These are phyloP conservation scores for Petrocephalus sullivani DNA, from an alignment of 2,797 vertebrate genomes.

Conservation along the genomic window DNA sequence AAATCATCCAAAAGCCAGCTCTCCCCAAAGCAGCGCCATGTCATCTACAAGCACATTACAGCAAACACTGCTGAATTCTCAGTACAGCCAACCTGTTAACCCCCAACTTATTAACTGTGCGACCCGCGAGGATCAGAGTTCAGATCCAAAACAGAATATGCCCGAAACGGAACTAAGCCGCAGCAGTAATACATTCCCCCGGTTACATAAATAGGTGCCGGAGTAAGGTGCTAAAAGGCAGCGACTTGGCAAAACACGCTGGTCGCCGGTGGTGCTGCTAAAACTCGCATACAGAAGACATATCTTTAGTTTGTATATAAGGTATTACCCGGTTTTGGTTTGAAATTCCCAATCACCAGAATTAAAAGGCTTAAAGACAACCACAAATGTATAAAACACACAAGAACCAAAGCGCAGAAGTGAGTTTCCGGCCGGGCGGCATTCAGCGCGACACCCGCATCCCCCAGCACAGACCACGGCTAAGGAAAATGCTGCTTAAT, in stretches of 20 bases:
- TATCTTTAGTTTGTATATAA: neutral
- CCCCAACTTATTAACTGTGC: neutral
- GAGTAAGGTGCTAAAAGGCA: neutral
- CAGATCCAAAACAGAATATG: neutral
- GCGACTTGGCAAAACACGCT: neutral
- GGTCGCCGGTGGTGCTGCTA: neutral
- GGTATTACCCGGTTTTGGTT: neutral
- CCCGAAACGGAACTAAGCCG: neutral
- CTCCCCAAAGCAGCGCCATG: neutral
- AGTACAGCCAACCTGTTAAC: neutral
- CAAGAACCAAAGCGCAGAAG: neutral
- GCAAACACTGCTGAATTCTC: neutral
- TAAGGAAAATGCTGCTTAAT: neutral
- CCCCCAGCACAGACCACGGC: neutral
- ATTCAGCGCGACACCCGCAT: slow-evolving; percentile 3
- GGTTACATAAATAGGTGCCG: neutral
- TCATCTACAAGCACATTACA: neutral
- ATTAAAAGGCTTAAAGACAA: neutral
- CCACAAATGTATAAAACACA: neutral
- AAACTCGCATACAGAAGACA: neutral
- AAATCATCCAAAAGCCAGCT: neutral
- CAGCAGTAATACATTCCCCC: neutral
- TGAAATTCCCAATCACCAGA: neutral
- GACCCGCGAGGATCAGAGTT: neutral
- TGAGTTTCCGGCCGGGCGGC: neutral